A percentile compares a stretch with the other conserved stretches of the same genome.
These are phyloP conservation scores for Pseudomyrmex gracilis DNA, from an alignment of 1,140 invertebrate genomes.

Conservation along the genomic window DNA sequence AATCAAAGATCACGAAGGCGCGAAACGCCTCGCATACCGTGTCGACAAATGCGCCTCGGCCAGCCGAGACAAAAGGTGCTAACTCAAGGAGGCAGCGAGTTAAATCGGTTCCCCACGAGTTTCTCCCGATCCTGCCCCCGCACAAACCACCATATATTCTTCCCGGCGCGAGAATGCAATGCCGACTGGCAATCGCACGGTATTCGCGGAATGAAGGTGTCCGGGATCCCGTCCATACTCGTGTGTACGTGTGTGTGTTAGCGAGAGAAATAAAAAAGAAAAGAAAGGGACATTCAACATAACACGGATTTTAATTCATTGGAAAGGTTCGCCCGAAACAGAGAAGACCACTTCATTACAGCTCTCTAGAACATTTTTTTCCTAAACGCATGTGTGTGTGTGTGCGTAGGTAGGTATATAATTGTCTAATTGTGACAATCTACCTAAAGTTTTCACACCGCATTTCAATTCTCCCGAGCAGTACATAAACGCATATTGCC, in stretches of 20 bases:
- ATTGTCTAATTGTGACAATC: too few species aligned
- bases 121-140: conserved; percentile 8
- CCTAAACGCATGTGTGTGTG: too few species aligned
- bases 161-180: conserved; percentile 5
- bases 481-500: too few species aligned
- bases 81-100: conserved; percentile 61
- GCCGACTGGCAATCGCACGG: conserved; percentile 36
- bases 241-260: neutral
- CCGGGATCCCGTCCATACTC: neutral
- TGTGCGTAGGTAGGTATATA: too few species aligned
- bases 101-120: conserved; percentile 44
- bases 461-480: too few species aligned
- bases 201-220: conserved; percentile 69
- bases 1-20: conserved; percentile 62
- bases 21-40: conserved; percentile 68
- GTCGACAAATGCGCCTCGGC: conserved; percentile 58
- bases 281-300: conserved; percentile 7
- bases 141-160: conserved; percentile 42
- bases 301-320: conserved; percentile 3
- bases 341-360: too few species aligned
- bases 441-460: too few species aligned
- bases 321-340: neutral
- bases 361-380: too few species aligned
- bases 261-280: conserved; percentile 29
- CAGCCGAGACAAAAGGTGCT: conserved; percentile 67